These are phyloP conservation scores for Lasioglossum figueresi DNA, from an alignment of 2,888 invertebrate species.

Conservation along the genomic window DNA sequence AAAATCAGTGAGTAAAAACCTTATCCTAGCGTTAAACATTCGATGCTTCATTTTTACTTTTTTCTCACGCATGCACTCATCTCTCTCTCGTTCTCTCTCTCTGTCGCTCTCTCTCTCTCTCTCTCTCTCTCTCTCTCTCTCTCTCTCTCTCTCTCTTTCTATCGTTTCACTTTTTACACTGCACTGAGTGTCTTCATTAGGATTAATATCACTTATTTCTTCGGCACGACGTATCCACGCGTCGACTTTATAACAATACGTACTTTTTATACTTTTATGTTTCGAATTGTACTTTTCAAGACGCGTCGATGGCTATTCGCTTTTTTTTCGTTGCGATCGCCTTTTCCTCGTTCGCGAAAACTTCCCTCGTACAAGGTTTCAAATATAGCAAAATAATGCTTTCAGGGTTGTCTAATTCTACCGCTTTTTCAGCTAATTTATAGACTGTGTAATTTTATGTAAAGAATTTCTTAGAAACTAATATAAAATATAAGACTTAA, in stretches of 20 bases:
- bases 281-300: slow-evolving; percentile 81
- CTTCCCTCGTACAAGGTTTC: slow-evolving; percentile 5
- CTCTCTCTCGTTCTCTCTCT: background rate
- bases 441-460: background rate
- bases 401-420: background rate
- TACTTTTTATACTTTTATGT: slow-evolving; percentile 78
- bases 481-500: background rate
- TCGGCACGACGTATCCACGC: slow-evolving; percentile 74
- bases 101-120: background rate
- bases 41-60: slow-evolving; percentile 37
- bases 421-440: background rate
- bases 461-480: background rate
- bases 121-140: background rate
- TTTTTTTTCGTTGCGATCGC: slow-evolving; percentile 39
- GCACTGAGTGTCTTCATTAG: slow-evolving; percentile 79
- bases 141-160: slow-evolving; percentile 28
- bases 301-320: slow-evolving; percentile 57
- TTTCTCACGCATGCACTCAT: slow-evolving; percentile 28
- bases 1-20: background rate
- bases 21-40: slow-evolving; percentile 40
- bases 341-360: slow-evolving; percentile 30
- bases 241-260: slow-evolving; percentile 77
- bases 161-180: slow-evolving; percentile 67
- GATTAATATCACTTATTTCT: slow-evolving; percentile 83
- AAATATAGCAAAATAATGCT: background rate